Evolutionary conservation across 1,140 invertebrate genomes (phyloP), one percentile per base, ranked within the genome.

Genomic region (Drosophila biarmipes): DNA sequence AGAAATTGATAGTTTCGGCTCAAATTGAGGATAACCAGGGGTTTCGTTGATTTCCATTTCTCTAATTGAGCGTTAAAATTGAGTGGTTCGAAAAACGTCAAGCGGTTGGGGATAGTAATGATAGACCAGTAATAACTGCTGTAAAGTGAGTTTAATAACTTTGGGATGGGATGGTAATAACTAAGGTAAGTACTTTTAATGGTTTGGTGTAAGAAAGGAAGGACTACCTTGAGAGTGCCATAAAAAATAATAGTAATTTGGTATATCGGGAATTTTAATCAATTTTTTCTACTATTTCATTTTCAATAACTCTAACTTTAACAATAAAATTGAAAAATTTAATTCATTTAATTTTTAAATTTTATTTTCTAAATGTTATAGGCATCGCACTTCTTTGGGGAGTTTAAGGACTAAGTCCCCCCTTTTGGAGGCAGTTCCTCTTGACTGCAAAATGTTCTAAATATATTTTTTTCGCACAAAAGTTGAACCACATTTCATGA

Each of bases 21-120:
- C 29, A 43, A 67, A 51, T 52, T 29, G 59, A 35, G 35, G 17
- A 67, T 52, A 67, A 52, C 59, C 45, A 64, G 12, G 17, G 45
- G 48, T 27, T 64, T 29, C 34, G 55, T 43, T 35, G 40, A 63
- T 63, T 67, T 67, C 59, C 58, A 67, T 52, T 52, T 67, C 37
- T 42, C 59, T 52, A 67, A 67, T 67, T 67, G 63, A 67, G 63
- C 63, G 63, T 67, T 67, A 10, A 64, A 52, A 67, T 51, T 67
- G 58, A 49, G 46, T 61, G 58, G 24, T 21, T 62, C 19, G 24
- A 17, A 38, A 64, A 61, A 27, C 19, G 62, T 35, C 14, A 19
- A 35, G 17, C 10, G 15, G 17, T 29, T 48, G 6, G 14, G 4
- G 1, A 49, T 31, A 51, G 19, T 49, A n/a, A n/a, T n/a, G n/a